These are phyloP conservation scores for Smittia aterrima DNA, from an alignment of 2,888 invertebrate species.

Conservation along the genomic window DNA sequence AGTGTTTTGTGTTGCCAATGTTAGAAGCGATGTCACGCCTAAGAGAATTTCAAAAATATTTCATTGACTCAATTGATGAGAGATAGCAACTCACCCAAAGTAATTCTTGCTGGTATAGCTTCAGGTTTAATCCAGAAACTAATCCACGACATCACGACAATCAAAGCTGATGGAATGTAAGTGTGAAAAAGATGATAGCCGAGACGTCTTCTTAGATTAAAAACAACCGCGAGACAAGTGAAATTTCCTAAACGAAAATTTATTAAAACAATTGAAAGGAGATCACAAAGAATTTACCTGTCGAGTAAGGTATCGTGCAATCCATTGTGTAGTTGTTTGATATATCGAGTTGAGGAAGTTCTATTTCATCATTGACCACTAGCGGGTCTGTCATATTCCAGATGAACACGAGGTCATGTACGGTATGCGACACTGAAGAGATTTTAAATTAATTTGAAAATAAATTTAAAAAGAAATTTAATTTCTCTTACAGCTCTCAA, in stretches of 20 bases:
- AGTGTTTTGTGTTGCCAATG: constrained; percentile 82
- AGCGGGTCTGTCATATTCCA: constrained; percentile 90
- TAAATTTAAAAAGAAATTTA: constrained; percentile 25
- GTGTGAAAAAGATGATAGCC: constrained; percentile 91
- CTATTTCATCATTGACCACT: constrained; percentile 85
- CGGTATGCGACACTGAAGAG: constrained; percentile 85
- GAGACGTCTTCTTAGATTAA: constrained; percentile 76
- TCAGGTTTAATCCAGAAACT: constrained; percentile 95
- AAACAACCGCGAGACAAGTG: constrained; percentile 85
- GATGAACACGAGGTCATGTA: constrained; percentile 89
- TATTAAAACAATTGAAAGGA: too few species aligned
- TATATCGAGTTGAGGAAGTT: constrained; percentile 74
- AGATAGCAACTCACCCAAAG: constrained; percentile 67
- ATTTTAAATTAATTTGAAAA: not conserved
- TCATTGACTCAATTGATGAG: constrained; percentile 2
- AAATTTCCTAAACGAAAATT: constrained; percentile 68
- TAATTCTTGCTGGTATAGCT: constrained; percentile 86
- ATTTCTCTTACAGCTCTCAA: constrained; percentile 78
- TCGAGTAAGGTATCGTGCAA: constrained; percentile 59
- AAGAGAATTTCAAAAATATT: not conserved
- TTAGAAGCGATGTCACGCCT: constrained; percentile 43
- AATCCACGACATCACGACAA: constrained; percentile 95
- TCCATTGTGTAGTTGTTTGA: constrained; percentile 81
- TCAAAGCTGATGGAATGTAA: constrained; percentile 86
- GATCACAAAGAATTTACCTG: constrained; percentile 43